Evolutionary conservation across 2,113 vertebrate species (phyloP).

Genomic region (Cnemophilus loriae): DNA sequence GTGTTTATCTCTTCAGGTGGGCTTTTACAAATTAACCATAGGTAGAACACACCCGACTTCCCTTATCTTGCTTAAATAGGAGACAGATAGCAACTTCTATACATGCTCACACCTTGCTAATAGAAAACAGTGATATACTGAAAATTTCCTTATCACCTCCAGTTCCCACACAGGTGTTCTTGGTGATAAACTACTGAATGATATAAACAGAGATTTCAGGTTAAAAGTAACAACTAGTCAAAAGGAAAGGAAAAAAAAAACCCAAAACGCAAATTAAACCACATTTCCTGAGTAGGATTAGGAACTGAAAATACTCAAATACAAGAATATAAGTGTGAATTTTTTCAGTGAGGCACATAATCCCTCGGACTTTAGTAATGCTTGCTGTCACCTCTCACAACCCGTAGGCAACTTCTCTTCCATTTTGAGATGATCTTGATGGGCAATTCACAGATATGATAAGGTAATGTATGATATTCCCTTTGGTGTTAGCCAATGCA

Average conservation of each 20-base stretch:
- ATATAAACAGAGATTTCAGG: constrained; percentile 68
- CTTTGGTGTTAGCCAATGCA: background rate
- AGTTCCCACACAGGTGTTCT: constrained; percentile 59
- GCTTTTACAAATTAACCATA: constrained; percentile 62
- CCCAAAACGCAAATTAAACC: background rate
- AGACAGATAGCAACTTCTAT: constrained; percentile 44
- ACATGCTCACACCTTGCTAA: constrained; percentile 58
- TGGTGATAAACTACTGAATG: constrained; percentile 67
- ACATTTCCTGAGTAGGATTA: background rate
- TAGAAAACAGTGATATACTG: constrained; percentile 45
- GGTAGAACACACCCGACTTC: constrained; percentile 56
- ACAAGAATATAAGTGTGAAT: background rate
- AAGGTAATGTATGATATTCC: background rate
- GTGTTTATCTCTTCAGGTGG: constrained; percentile 65
- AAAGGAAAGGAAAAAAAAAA: background rate
- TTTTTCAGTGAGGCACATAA: background rate
- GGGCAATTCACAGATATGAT: background rate
- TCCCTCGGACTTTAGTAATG: background rate
- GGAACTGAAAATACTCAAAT: background rate
- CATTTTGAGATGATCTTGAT: background rate
- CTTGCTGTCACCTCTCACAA: background rate
- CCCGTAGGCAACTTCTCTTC: background rate
- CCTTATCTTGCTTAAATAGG: constrained; percentile 74
- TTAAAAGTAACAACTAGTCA: background rate
- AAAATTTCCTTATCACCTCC: constrained; percentile 22